Evolutionary conservation across 2,113 vertebrate genomes (phyloP).

Genomic region (Agapornis roseicollis): DNA sequence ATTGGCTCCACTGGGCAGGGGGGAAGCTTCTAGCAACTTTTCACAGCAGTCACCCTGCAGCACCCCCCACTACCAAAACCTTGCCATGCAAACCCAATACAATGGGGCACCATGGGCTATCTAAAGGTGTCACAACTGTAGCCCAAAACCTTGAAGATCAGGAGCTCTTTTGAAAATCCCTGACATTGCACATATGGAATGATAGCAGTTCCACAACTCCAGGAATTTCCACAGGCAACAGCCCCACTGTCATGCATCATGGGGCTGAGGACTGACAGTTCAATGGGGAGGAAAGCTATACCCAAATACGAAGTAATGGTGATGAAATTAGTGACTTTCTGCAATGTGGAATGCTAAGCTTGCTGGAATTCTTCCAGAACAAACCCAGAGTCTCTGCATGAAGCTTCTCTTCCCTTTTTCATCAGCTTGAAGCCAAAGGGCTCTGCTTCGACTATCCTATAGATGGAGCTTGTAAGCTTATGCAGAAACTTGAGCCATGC

Average conservation of each 20-base stretch:
- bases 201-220: neutral
- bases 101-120: neutral
- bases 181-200: neutral
- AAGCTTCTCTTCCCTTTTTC: neutral
- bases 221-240: neutral
- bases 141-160: neutral
- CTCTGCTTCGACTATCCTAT: conserved; percentile 18
- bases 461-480: conserved; percentile 57
- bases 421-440: neutral
- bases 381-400: neutral
- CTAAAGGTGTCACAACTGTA: neutral
- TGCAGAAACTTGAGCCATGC: neutral
- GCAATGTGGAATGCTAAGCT: neutral
- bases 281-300: neutral
- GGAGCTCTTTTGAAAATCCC: neutral
- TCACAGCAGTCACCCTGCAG: neutral
- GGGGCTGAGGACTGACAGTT: neutral
- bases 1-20: neutral
- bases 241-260: neutral
- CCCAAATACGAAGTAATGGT: neutral
- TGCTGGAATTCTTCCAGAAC: neutral
- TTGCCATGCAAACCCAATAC: neutral
- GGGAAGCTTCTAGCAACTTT: neutral
- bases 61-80: neutral
- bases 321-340: neutral